Base-by-base conservation (phyloP, 2,888 invertebrate species). In the Thumatha senex region DNA sequence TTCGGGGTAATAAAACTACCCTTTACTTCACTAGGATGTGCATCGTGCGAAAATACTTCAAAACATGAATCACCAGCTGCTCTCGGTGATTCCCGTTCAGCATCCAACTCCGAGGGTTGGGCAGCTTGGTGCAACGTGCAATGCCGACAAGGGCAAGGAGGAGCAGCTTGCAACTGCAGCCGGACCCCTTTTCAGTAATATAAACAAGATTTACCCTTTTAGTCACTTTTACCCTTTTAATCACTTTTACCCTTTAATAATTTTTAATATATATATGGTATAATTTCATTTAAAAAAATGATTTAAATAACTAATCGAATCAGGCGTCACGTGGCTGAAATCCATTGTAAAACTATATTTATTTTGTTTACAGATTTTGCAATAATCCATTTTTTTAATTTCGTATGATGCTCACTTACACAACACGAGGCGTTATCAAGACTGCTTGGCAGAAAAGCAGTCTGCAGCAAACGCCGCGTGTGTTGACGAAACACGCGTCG, bases 101-200 rank as follows among this genome's bases (percentile, higher is more conserved):
- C 89, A 15, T 63, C 67, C 57, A 86, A 86, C 0, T 63, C 70
- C 0, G 82, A 84, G 0, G 92, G 94, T 47, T 95, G 95, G 95
- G 80, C 92, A 13, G 87, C 92, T 48, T 93, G 95, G 93, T 96
- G 96, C 82, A 88, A 91, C 67, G 78, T 89, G 7, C 93, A 94
- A 69, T 96, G 95, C 78, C 84, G 92, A 34, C 92, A 93, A 69
- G 95, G 95, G 1, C 93, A 95, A 61, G 96, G 96, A 49, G 96
- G 96, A n/a, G 93, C 94, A 24, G 95, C 95, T 57, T 96, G 96
- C 89, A 94, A 95, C 82, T 96, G 96, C 81, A 94, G 95, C 82
- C 87, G 95, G 48, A 86, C 94, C 41, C 95, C 95, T 1, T 93
- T 94, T 60, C 76, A 82, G 56, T 83, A 80, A 68, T 1, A 40